These are phyloP conservation scores for Talpa occidentalis DNA, from an alignment of 2,113 vertebrate species.

Conservation along the genomic window DNA sequence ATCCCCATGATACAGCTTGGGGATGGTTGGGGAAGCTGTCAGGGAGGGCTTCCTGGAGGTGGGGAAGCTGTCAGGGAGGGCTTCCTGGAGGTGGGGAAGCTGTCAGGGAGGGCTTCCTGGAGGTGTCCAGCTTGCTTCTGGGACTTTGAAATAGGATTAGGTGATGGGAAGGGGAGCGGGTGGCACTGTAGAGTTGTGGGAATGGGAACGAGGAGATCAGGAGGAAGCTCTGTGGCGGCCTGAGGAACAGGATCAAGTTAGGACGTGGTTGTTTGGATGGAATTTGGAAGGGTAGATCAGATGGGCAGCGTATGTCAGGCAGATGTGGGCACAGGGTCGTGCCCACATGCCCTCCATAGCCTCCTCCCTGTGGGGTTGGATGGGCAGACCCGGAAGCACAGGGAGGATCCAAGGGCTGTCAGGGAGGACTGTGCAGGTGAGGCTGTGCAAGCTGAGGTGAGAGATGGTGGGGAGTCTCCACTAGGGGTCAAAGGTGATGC, in stretches of 20 bases:
- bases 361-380: neutral
- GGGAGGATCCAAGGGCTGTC: neutral
- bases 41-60: neutral
- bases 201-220: neutral
- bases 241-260: neutral
- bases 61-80: too few species aligned
- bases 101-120: neutral
- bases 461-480: neutral
- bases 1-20: neutral
- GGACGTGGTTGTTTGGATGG: neutral
- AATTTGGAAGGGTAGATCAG: neutral
- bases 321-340: neutral
- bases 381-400: neutral
- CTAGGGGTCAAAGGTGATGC: neutral
- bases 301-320: neutral
- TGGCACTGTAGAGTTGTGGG: neutral
- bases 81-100: neutral
- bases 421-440: too few species aligned
- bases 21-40: neutral
- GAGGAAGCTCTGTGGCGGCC: neutral
- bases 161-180: neutral
- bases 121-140: neutral
- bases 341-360: neutral
- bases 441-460: neutral
- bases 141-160: neutral